These are phyloP conservation scores for Rhabdophis nuchalis DNA, from an alignment of 2,797 vertebrate genomes.

Conservation along the genomic window DNA sequence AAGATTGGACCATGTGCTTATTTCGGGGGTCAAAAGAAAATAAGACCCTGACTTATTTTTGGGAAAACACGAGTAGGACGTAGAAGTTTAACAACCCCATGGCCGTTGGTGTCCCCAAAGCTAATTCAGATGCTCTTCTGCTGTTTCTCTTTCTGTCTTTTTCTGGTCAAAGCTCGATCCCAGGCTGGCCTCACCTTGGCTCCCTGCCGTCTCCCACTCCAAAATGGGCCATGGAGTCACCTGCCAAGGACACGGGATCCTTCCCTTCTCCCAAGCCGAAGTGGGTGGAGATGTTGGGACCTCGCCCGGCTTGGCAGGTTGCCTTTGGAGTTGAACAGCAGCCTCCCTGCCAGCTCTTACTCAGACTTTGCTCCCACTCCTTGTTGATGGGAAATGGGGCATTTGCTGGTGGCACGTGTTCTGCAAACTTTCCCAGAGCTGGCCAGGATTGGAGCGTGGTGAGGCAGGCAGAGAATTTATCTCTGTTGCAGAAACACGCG, in stretches of 20 bases:
- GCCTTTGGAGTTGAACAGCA: background rate
- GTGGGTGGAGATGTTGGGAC: background rate
- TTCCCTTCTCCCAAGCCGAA: background rate
- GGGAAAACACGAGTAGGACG: background rate
- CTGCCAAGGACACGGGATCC: background rate
- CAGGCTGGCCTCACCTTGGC: background rate
- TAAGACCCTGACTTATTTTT: too few species aligned
- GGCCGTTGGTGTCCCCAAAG: background rate
- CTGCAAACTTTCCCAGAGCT: background rate
- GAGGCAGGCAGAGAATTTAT: background rate
- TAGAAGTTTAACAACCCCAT: background rate
- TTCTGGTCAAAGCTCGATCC: background rate
- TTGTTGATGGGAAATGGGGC: background rate
- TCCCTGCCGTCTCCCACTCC: background rate
- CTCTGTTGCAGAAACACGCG: background rate
- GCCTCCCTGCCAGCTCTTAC: background rate
- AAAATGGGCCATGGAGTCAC: constrained; percentile 1
- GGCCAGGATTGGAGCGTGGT: background rate
- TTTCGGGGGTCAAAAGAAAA: too few species aligned
- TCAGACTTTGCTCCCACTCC: background rate
- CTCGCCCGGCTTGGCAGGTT: background rate
- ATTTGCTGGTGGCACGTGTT: background rate
- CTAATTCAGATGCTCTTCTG: background rate
- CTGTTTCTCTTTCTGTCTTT: background rate
- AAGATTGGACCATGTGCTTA: too few species aligned